Base-by-base conservation (phyloP, 2,888 invertebrate genomes). In the Allolobophora icterica region DNA sequence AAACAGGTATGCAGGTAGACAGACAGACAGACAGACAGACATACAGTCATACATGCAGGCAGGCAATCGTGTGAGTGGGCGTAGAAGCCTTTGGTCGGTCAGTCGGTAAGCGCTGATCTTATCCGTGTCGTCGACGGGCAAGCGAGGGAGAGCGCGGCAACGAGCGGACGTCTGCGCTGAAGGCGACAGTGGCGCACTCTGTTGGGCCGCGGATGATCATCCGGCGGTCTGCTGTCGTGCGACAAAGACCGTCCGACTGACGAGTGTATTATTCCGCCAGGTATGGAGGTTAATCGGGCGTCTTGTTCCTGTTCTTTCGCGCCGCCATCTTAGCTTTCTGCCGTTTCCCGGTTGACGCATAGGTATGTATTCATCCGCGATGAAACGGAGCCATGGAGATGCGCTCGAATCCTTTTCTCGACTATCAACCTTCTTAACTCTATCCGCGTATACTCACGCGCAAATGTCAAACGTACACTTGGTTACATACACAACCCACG, bases 241-340 rank as follows among this genome's bases (percentile, higher is more conserved):
- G 71, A 71, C 71, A n/a, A 71, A 30, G 71, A 71, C n/a, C 21
- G n/a, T 52, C 52, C 52, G 52, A 52, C 52, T 8, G 52, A 52
- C 71, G 71, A 71, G 6, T 71, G 71, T 71, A 71, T 71, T 71
- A 71, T 71, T 71, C 71, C 71, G 30, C 71, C 71, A 71, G 71
- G 71, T 71, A 71, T 71, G 71, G 71, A 71, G 71, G 71, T 71
- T 30, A 71, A 71, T 71, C 71, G 71, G 71, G 71, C 71, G 71
- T 71, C 71, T n/a, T 71, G 6, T 71, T n/a, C 71, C 71, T 30
- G 71, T 71, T 71, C 71, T 71, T 71, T n/a, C 71, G 71, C 11
- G 71, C 30, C 71, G 71, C 71, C 71, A 71, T 71, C 71, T 71
- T 71, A 71, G 71, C 71, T 71, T 52, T 52, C 52, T 24, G 52